Evolutionary conservation across 2,888 invertebrate genomes (phyloP), one percentile per base, ranked within the genome.

Genomic region (Dendrolimus houi): DNA sequence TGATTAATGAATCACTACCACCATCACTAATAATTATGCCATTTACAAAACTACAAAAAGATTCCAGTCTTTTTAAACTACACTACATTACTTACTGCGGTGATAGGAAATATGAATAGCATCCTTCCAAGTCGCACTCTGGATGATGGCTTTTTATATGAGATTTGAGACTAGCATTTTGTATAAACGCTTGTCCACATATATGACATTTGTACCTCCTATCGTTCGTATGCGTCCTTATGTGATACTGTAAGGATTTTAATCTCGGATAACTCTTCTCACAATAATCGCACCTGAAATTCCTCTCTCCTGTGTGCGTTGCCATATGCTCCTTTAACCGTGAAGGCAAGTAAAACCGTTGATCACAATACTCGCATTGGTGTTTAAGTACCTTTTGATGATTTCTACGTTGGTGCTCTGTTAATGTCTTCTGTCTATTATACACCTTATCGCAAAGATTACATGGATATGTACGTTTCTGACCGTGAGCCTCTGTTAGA

Each of bases 231-330:
- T 93, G 93, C 0, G 92, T 92, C 54, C 93, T 70, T 63, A 92
- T 89, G 66, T 93, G 93, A 41, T 93, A 92, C 54, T 92, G 93
- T 41, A 93, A 64, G 0, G 93, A 92, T 52, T 92, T 92, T 7
- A 92, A 75, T 56, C 93, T 83, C 0, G 93, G 93, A 67, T 93
- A 93, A 14, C 90, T 90, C 62, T 93, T 93, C 2, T 92, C 92
- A 68, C 93, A 93, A 53, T 91, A 84, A 41, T 91, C 90, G 66
- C 93, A 93, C 2, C 91, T 74, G 63, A 91, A 93, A n/a, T 91
- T 88, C 62, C 92, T 85, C 53, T 92, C 92, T 0, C 91, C 88
- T 0, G 92, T 92, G 58, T 93, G 93, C 0, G 87, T 86, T 0
- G 89, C 87, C 81, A 92, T 91, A 56, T 92, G 92, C 9, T 92